phyloP scores from a whole-genome alignment of 2,888 invertebrate genomes.

The Halictus ligatus region DNA sequence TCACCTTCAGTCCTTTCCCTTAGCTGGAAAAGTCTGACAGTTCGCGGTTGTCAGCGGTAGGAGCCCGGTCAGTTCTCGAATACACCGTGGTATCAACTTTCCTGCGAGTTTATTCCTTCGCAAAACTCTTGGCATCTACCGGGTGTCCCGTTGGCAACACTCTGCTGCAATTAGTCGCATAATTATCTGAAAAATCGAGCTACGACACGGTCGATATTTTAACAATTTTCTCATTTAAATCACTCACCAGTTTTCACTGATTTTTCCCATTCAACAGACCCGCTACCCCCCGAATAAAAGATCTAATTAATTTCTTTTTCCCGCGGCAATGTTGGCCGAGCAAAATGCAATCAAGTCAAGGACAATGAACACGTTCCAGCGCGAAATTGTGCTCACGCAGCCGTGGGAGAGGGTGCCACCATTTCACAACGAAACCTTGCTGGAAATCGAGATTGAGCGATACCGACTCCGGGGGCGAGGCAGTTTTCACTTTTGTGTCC shows the following conservation, averaged over 20 bases:
- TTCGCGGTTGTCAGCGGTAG: not conserved
- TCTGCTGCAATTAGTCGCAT: not conserved
- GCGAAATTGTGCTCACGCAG: not conserved
- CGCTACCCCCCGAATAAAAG: not conserved
- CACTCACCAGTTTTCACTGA: too few relatives aligned
- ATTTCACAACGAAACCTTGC: constrained; percentile 6
- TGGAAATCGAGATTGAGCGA: constrained; percentile 37
- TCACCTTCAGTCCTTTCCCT: not conserved
- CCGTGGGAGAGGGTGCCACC: not conserved
- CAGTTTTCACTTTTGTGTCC: constrained; percentile 37
- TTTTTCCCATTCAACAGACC: too few relatives aligned
- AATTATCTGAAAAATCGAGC: not conserved
- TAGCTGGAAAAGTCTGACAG: not conserved
- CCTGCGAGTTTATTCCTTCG: not conserved
- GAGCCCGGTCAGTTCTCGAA: not conserved
- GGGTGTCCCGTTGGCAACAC: not conserved
- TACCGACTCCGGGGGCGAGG: not conserved
- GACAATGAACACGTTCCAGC: not conserved
- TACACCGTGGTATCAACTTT: not conserved
- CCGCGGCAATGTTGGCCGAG: not conserved
- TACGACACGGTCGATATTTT: too few relatives aligned
- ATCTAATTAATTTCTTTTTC: not conserved
- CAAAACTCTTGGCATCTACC: not conserved
- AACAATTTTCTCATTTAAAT: not conserved
- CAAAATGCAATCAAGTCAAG: not conserved